These are phyloP conservation scores for Podarcis muralis DNA, from an alignment of 2,113 vertebrate species.

Conservation along the genomic window DNA sequence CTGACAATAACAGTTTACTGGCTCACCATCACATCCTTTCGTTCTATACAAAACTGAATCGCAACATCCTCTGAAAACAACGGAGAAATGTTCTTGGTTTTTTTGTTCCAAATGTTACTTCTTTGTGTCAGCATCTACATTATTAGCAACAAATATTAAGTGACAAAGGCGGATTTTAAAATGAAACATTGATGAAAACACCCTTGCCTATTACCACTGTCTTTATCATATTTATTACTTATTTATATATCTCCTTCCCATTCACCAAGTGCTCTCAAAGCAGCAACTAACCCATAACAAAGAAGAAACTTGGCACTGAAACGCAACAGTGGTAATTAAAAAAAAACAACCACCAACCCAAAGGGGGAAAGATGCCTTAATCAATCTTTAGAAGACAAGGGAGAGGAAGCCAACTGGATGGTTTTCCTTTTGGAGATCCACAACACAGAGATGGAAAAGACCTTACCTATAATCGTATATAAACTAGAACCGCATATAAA, in stretches of 20 bases:
- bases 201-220: neutral
- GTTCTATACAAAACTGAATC: neutral
- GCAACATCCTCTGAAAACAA: neutral
- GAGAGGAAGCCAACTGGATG: neutral
- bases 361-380: neutral
- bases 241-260: neutral
- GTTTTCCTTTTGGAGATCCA: neutral
- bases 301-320: neutral
- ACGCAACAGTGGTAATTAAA: neutral
- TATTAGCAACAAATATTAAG: neutral
- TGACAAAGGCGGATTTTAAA: neutral
- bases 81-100: neutral
- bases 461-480: too few relatives aligned
- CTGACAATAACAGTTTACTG: neutral
- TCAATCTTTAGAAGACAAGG: neutral
- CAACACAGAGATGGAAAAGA: neutral
- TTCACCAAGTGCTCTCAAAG: neutral
- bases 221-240: neutral
- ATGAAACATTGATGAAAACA: neutral
- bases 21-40: neutral
- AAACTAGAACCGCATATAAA: too few relatives aligned
- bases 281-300: neutral
- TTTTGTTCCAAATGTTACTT: neutral
- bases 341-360: too few relatives aligned
- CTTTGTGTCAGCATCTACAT: neutral